phyloP scores from a whole-genome alignment of 1,140 invertebrate genomes.

The Adelges cooleyi region DNA sequence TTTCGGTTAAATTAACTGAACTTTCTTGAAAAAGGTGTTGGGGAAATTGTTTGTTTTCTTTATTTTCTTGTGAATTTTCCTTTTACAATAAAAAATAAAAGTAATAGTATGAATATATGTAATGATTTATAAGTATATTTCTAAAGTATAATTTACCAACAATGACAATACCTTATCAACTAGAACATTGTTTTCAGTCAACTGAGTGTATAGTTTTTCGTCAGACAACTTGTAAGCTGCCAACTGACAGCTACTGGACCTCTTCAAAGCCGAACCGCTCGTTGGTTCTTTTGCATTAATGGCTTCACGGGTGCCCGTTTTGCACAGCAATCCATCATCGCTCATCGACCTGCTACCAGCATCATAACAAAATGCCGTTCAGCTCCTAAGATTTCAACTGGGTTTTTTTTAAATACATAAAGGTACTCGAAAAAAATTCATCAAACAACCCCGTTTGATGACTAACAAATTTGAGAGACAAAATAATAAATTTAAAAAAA shows the following conservation, averaged over 20 bases:
- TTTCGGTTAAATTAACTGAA: neutral
- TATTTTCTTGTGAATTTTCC: neutral
- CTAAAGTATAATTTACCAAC: neutral
- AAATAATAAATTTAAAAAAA: too few species aligned
- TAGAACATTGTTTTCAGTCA: neutral
- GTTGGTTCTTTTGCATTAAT: neutral
- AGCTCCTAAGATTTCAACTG: constrained; percentile 3
- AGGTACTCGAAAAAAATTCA: neutral
- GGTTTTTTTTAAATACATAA: neutral
- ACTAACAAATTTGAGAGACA: too few species aligned
- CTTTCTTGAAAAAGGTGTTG: neutral
- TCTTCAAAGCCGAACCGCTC: neutral
- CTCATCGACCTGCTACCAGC: constrained; percentile 16
- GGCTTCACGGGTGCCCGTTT: neutral
- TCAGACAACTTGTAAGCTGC: neutral
- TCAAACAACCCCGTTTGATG: neutral
- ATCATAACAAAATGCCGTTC: constrained; percentile 7
- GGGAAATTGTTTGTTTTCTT: neutral
- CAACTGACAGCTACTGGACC: neutral
- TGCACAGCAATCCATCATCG: neutral
- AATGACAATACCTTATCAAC: neutral
- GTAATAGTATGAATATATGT: neutral
- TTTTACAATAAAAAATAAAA: neutral
- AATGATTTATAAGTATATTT: neutral
- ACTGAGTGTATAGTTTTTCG: neutral